Base-by-base conservation (phyloP, 2,797 vertebrate genomes). In the Myotis daubentonii region DNA sequence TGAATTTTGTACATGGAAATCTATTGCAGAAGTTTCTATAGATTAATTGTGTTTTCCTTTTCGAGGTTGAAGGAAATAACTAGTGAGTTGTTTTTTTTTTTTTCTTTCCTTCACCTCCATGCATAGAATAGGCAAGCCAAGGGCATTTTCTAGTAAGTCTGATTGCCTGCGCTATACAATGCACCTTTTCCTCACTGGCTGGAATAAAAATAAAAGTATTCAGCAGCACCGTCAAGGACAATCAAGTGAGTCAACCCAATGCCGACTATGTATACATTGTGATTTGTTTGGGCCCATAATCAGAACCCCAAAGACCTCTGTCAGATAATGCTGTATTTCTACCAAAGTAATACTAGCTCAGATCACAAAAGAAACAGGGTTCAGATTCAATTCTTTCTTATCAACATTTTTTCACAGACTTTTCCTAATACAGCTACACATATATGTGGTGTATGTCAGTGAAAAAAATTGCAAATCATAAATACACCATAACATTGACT, bases 171-270 rank as follows among this genome's bases (percentile, higher is more conserved):
- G 47, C 28, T 44, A 47, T 62, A 76, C 65, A 95, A 88, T 79
- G 13, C 30, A 57, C 23, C 12, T 75, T 86, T 93, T 78, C 81
- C 85, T 89, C 53, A 97, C 94, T 74, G 94, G 75, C 66, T 85
- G 84, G 57, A 95, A 83, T 92, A 71, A 96, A 98, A 97, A 97
- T 94, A 78, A 79, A 92, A 62, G 15, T 96, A 96, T 98, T 96
- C 76, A 94, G 82, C 71, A 91, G 71, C 92, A 89, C 30, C 53
- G 71, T 96, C 94, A 96, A 96, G 92, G 78, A 83, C 75, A 86
- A 96, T 97, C 76, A 92, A 95, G 75, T 3, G 51, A 97, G 78
- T 92, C 86, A 96, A 82, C 79, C 76, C 71, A 97, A 55, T 96
- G 92, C 47, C 15, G 0, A 0, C 44, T 95, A 94, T 71, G 47